Percentiles rank a stretch among this genome's conserved stretches.
Conservation (phyloP, 2,888 invertebrate genomes). For the Villa cingulata region DNA sequence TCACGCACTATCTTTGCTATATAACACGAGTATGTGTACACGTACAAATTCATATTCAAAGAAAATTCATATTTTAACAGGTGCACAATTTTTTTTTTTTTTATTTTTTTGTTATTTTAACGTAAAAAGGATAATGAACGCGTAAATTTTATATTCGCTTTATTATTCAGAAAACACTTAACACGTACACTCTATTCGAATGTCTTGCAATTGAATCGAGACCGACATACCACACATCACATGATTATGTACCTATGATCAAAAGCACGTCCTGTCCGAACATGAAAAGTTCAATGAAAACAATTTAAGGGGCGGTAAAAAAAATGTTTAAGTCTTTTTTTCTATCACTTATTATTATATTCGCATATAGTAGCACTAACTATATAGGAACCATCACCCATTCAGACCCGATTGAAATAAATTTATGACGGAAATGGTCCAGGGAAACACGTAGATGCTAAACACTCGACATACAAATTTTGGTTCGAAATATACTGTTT, state of each 20-base stretch:
- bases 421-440: slow-evolving; percentile 7
- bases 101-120: not conserved
- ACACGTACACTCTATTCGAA: slow-evolving; percentile 2
- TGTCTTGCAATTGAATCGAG: not conserved
- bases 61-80: not conserved
- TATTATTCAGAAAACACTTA: slow-evolving; percentile 1
- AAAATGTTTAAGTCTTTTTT: not conserved
- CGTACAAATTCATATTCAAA: no score
- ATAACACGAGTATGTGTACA: no score
- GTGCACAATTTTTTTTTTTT: not conserved
- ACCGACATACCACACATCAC: not conserved
- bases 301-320: not conserved
- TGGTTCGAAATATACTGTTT: slow-evolving; percentile 2
- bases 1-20: not conserved
- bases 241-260: no score
- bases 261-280: not conserved
- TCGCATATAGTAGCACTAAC: not conserved
- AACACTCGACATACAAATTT: slow-evolving; percentile 5
- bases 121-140: not conserved
- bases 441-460: slow-evolving; percentile 7
- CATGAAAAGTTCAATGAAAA: not conserved
- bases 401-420: not conserved
- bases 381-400: not conserved
- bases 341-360: not conserved
- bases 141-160: not conserved